Percentiles rank a stretch among this genome's conserved stretches.
Evolutionary conservation across 1,140 invertebrate genomes (phyloP).

Genomic region (Mactra quadrangularis): DNA sequence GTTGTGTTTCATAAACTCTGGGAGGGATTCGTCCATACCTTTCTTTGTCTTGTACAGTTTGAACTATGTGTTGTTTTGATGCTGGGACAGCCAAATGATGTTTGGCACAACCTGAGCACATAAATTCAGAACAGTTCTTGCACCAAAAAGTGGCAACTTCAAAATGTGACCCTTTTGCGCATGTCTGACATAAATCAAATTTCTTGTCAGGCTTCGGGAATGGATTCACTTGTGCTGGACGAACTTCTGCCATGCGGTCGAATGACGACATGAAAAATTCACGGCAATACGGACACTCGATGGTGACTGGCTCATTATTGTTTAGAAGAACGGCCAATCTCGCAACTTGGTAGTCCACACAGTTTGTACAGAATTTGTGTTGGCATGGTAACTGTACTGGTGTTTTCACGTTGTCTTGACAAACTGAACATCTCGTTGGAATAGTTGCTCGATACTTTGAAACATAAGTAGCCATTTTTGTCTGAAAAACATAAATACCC

Average conservation of each 20-base stretch:
- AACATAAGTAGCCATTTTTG: too few relatives aligned
- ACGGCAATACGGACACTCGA: slow-evolving; percentile 47
- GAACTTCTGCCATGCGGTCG: neutral
- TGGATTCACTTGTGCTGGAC: neutral
- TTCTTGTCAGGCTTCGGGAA: neutral
- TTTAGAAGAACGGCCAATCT: slow-evolving; percentile 18
- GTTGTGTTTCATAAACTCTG: slow-evolving; percentile 13
- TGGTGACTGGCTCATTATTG: slow-evolving; percentile 9
- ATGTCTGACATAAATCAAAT: slow-evolving; percentile 40
- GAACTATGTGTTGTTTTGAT: slow-evolving; percentile 41
- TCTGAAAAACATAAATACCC: too few relatives aligned
- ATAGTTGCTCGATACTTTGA: too few relatives aligned
- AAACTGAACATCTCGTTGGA: slow-evolving; percentile 39
- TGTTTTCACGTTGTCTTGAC: slow-evolving; percentile 6
- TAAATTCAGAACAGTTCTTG: slow-evolving; percentile 44
- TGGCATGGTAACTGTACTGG: slow-evolving; percentile 27
- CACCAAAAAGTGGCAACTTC: slow-evolving; percentile 49
- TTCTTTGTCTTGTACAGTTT: slow-evolving; percentile 39
- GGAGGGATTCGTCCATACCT: slow-evolving; percentile 14
- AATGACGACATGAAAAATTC: slow-evolving; percentile 37
- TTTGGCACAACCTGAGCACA: slow-evolving; percentile 34
- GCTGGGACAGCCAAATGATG: slow-evolving; percentile 39
- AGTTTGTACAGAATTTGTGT: slow-evolving; percentile 39
- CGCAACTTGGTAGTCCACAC: slow-evolving; percentile 32
- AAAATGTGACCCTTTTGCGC: slow-evolving; percentile 38